A percentile compares a stretch with the other conserved stretches of the same genome.
Conservation (phyloP, 2,797 vertebrate species). For the Perodicticus potto region DNA sequence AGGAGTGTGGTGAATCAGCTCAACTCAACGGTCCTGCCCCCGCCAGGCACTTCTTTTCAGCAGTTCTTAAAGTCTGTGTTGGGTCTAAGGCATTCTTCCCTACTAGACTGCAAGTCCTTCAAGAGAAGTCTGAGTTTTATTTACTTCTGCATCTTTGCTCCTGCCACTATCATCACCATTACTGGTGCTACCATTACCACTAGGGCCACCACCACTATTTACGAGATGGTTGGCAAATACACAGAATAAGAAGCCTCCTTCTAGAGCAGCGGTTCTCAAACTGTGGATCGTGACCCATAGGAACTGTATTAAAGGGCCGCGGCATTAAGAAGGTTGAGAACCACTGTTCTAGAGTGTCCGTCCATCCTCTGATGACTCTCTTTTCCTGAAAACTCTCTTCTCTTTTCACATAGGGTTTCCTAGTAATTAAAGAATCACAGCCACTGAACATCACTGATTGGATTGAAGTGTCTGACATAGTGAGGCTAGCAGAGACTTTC, state of each 20-base stretch:
- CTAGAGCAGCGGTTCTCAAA: background rate
- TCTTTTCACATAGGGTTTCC: background rate
- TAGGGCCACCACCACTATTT: background rate
- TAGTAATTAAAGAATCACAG: background rate
- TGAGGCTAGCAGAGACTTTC: background rate
- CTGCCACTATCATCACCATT: background rate
- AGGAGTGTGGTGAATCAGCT: background rate
- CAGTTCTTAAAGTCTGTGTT: background rate
- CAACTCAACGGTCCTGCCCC: background rate
- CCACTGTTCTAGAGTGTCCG: background rate
- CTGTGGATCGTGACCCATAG: too few species aligned
- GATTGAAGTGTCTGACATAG: background rate
- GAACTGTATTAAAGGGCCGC: too few species aligned
- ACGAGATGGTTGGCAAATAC: background rate
- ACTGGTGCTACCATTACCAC: too few species aligned
- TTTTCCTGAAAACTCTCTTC: background rate
- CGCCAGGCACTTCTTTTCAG: background rate
- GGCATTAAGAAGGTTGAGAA: too few species aligned
- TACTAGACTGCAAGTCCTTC: background rate
- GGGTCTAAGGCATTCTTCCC: background rate
- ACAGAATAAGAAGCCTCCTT: background rate
- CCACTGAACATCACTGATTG: background rate
- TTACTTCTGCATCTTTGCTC: background rate
- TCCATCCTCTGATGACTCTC: background rate
- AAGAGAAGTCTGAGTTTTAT: background rate